Percentiles rank a stretch among this genome's conserved stretches.
Evolutionary conservation across 1,140 invertebrate species (phyloP).

Genomic region (Drosophila tropicalis): DNA sequence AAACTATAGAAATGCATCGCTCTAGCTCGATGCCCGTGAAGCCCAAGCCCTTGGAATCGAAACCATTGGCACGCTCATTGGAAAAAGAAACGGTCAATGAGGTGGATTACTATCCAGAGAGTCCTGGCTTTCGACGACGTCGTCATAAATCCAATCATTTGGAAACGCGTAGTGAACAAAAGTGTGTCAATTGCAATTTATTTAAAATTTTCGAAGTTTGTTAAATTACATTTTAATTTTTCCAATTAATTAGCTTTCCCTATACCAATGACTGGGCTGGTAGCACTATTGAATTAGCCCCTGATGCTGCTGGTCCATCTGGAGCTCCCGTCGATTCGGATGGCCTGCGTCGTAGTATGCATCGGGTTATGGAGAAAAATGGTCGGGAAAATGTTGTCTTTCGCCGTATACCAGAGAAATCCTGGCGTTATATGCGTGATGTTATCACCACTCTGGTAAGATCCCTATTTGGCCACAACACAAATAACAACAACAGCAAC

Average conservation of each 20-base stretch:
- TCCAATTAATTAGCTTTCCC: conserved; percentile 49
- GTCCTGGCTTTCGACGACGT: conserved; percentile 57
- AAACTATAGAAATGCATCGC: conserved; percentile 63
- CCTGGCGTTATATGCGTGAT: conserved; percentile 85
- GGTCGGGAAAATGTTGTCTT: conserved; percentile 76
- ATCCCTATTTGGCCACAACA: conserved; percentile 58
- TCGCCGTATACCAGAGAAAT: conserved; percentile 84
- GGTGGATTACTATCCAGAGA: conserved; percentile 75
- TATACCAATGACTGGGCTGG: conserved; percentile 75
- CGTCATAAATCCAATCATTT: conserved; percentile 65
- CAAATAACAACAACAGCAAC: conserved; percentile 22
- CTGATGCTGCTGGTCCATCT: conserved; percentile 29
- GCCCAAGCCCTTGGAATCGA: conserved; percentile 66
- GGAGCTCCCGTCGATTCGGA: conserved; percentile 36
- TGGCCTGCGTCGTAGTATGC: conserved; percentile 50
- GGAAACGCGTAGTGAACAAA: conserved; percentile 74
- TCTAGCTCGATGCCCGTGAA: conserved; percentile 80
- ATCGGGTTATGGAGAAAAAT: conserved; percentile 79
- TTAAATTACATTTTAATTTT: neutral
- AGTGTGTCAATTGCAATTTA: conserved; percentile 52
- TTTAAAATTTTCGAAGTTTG: neutral
- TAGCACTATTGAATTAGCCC: conserved; percentile 74
- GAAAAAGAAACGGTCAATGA: conserved; percentile 78
- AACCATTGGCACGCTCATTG: conserved; percentile 64
- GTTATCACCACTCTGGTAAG: conserved; percentile 86